Conservation (phyloP, 2,113 vertebrate species). For the Mixornis gularis region DNA sequence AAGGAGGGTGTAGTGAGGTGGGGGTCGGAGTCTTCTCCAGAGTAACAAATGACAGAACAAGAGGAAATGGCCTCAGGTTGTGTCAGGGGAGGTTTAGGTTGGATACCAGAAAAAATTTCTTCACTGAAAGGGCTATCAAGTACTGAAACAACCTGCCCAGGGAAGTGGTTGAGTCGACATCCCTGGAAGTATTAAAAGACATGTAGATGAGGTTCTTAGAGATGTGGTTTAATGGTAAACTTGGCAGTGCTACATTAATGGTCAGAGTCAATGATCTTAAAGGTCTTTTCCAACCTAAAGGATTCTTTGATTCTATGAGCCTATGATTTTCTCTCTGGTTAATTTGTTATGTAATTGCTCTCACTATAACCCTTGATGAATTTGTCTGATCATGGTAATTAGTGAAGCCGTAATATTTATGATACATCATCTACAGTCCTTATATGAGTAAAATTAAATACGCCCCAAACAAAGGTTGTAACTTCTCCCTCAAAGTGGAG, state of each 20-base stretch:
- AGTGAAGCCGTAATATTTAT: background rate
- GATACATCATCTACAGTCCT: background rate
- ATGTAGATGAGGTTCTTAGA: background rate
- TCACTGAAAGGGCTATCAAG: background rate
- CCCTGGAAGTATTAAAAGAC: background rate
- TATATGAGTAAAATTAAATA: background rate
- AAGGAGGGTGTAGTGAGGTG: background rate
- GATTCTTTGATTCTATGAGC: background rate
- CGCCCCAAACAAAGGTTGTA: background rate
- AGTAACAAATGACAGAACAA: background rate
- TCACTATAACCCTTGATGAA: background rate
- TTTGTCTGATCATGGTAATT: background rate
- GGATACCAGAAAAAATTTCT: background rate
- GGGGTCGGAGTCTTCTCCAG: accelerated
- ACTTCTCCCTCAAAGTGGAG: background rate
- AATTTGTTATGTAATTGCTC: background rate
- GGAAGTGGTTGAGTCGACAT: background rate
- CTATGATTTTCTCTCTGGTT: background rate
- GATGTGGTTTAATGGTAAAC: background rate
- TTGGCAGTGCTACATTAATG: background rate
- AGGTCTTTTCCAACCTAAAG: background rate
- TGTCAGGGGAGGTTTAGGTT: background rate
- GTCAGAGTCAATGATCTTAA: background rate
- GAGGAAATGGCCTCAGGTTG: background rate
- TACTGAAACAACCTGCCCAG: background rate